Evolutionary conservation across 2,113 vertebrate genomes (phyloP).

Genomic region (Pomatorhinus ruficollis): DNA sequence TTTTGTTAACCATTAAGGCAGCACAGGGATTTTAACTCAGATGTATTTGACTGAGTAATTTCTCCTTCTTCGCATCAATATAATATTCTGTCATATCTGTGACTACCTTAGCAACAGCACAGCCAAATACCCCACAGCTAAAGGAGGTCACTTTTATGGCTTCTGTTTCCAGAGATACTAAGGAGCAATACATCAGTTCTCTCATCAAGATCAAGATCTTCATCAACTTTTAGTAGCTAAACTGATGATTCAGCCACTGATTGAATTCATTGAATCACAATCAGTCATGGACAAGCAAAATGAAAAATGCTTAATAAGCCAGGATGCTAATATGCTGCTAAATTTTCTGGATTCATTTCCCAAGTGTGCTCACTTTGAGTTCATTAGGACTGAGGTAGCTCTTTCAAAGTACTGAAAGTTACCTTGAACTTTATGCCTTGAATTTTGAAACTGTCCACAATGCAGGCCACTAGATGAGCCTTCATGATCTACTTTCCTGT

Average conservation of each 20-base stretch:
- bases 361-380: not conserved
- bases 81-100: not conserved
- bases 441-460: not conserved
- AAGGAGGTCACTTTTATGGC: not conserved
- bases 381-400: not conserved
- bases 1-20: not conserved
- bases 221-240: not conserved
- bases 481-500: not conserved
- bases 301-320: not conserved
- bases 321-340: not conserved
- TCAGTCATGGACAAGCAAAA: not conserved
- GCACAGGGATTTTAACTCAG: not conserved
- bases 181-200: not conserved
- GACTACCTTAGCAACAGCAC: not conserved
- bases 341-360: constrained; percentile 10
- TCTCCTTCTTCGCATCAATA: not conserved
- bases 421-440: not conserved
- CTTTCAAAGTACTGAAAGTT: not conserved
- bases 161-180: not conserved
- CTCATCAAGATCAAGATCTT: not conserved
- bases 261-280: not conserved
- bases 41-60: not conserved
- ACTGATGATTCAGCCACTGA: constrained; percentile 18
- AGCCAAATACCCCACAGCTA: not conserved
- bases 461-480: not conserved